Evolutionary conservation across 2,797 vertebrate genomes (phyloP).

Genomic region (Benthosema pterotum): DNA sequence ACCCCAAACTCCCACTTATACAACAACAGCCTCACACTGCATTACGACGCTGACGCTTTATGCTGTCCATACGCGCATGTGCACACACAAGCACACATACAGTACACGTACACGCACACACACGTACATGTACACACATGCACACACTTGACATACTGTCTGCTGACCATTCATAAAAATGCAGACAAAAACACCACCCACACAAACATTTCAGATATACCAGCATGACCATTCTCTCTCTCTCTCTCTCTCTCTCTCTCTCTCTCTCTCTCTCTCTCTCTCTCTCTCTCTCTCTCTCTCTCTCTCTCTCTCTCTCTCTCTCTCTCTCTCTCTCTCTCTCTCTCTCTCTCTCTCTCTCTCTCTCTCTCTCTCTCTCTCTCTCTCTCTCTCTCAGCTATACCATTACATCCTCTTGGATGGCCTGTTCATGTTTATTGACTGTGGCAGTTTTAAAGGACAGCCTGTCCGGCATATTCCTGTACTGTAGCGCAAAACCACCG

Average conservation of each 20-base stretch:
- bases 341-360: too few relatives aligned
- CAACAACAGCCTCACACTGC: constrained; percentile 61
- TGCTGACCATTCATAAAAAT: neutral
- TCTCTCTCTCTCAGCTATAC: neutral
- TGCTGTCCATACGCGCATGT: constrained; percentile 9
- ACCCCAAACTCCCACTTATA: constrained; percentile 50
- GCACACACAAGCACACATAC: constrained; percentile 5
- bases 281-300: too few relatives aligned
- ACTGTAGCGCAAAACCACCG: constrained; percentile 63
- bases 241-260: too few relatives aligned
- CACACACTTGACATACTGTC: neutral
- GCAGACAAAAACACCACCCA: constrained; percentile 5
- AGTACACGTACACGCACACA: neutral
- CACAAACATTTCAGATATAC: neutral
- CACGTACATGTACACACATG: neutral
- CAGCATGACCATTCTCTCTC: neutral
- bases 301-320: neutral
- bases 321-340: neutral
- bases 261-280: neutral
- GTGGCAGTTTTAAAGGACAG: constrained; percentile 58
- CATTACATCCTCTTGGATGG: constrained; percentile 56
- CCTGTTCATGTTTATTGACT: constrained; percentile 63
- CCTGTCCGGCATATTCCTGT: constrained; percentile 57
- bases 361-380: neutral
- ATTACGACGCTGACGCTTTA: constrained; percentile 58